These are phyloP conservation scores for Rugalucina vietnamica DNA, from an alignment of 2,888 invertebrate genomes.

Conservation along the genomic window DNA sequence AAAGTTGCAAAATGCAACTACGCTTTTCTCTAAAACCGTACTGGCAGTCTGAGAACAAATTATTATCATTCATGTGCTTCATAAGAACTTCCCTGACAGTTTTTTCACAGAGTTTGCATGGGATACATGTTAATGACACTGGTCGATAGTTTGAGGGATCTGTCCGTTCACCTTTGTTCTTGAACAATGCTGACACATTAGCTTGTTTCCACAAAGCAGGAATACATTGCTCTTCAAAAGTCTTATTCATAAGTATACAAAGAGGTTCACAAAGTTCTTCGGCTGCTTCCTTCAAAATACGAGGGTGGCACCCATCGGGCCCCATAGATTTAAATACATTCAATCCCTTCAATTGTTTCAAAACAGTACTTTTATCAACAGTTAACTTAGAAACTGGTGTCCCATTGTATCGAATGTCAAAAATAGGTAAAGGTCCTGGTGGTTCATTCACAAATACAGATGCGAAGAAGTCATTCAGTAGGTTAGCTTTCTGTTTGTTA, in stretches of 20 bases:
- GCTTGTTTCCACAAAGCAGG: background rate
- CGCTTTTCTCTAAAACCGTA: background rate
- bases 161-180: background rate
- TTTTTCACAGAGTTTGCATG: background rate
- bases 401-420: background rate
- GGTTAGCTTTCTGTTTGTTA: background rate
- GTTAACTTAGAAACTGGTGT: background rate
- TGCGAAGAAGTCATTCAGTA: background rate
- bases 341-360: background rate
- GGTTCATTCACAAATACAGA: background rate
- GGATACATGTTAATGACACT: background rate
- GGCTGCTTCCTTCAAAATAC: background rate
- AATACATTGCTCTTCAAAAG: background rate
- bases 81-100: background rate
- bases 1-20: background rate
- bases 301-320: background rate
- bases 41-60: background rate
- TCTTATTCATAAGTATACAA: background rate
- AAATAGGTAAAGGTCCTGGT: background rate
- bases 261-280: background rate
- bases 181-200: background rate
- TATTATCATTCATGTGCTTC: background rate
- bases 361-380: background rate
- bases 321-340: background rate
- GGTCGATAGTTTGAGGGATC: background rate